Evolutionary conservation across 2,113 vertebrate species (phyloP), one percentile per base, ranked within the genome.

Genomic region (human): DNA sequence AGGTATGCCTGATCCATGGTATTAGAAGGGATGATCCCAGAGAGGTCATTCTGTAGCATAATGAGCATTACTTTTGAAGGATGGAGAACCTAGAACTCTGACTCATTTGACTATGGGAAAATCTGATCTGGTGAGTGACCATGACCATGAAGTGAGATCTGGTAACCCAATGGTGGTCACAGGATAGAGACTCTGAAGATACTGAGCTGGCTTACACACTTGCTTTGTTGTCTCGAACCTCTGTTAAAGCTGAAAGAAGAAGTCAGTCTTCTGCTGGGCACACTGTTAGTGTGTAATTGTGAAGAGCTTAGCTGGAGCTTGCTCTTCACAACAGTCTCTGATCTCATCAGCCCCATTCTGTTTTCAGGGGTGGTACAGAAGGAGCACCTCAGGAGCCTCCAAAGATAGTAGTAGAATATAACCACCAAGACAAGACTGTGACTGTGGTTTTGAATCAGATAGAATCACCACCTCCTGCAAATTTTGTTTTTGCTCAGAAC

Each of bases 1-100:
- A 61, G 89, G 64, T 3, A 3, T 3, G 11, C 27, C 22, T 18
- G 2, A 18, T 55, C 30, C 9, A 0, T 38, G 32, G 8, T 9
- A 3, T 32, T 35, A 40, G 25, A 48, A 9, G 59, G 38, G 6
- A 6, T 48, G 1, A 20, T 30, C 18, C 30, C 43, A 20, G 2
- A 4, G 59, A 38, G 43, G 23, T 61, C 61, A 17, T 32, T 50
- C 12, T 11, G 2, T 27, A 27, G 27, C 22, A 4, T 38, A 23
- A 16, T 12, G 61, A 81, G 52, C 27, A n/a, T 72, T 55, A 6
- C 52, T 75, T 23, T 18, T 3, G 45, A 78, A 59, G 38, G 13
- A 5, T 14, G 30, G 13, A 16, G 73, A 52, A 30, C 76, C 50
- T 87, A 66, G 2, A 27, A 30, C 32, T 22, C 38, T 40, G 25